Evolutionary conservation across 2,888 invertebrate genomes (phyloP).

Genomic region (Crematogaster levior): DNA sequence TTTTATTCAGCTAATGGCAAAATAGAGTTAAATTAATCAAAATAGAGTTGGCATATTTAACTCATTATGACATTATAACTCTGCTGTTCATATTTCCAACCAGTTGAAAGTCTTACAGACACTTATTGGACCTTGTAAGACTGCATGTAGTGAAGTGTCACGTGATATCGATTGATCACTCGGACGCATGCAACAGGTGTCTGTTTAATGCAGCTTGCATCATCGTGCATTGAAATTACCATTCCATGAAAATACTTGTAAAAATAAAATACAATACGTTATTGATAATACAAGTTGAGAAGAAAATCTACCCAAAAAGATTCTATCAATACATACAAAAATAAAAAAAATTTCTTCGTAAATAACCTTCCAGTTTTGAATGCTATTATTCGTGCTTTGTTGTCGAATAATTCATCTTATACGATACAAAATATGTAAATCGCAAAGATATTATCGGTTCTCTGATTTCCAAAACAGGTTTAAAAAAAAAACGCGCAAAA

Average conservation of each 20-base stretch:
- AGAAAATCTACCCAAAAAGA: neutral
- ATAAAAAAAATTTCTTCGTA: neutral
- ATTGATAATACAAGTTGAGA: neutral
- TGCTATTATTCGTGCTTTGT: neutral
- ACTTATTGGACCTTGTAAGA: neutral
- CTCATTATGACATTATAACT: neutral
- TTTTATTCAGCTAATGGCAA: neutral
- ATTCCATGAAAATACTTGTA: neutral
- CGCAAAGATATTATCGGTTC: neutral
- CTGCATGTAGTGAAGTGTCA: conserved; percentile 3
- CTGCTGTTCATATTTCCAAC: neutral
- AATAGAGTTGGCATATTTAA: neutral
- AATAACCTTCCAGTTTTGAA: neutral
- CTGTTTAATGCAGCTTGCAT: conserved; percentile 22
- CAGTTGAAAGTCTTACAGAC: neutral
- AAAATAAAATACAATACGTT: neutral
- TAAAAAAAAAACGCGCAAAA: neutral
- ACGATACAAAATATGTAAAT: neutral
- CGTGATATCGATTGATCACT: conserved; percentile 30
- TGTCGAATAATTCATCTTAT: neutral
- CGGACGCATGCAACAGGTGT: conserved; percentile 40
- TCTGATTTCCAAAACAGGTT: neutral
- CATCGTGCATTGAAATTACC: conserved; percentile 16
- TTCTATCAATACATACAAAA: neutral
- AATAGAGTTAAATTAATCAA: neutral